phyloP scores from a whole-genome alignment of 2,797 vertebrate genomes.

The Bovichtus variegatus region DNA sequence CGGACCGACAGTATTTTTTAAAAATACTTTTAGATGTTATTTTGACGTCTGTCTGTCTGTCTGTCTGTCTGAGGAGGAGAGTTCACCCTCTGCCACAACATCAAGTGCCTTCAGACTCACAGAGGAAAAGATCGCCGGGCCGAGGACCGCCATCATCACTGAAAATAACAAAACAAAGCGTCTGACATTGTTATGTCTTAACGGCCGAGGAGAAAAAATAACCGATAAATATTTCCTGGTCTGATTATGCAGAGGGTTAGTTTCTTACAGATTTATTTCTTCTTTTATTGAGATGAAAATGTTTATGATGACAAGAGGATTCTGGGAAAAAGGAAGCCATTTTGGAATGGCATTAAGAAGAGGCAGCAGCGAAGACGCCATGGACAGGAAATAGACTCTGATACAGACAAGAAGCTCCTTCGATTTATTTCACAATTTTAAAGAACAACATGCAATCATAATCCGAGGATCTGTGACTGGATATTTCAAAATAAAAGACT shows the following conservation, averaged over 20 bases:
- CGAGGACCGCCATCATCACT: neutral
- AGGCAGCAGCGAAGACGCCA: conserved; percentile 8
- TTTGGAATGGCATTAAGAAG: neutral
- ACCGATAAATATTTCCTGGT: neutral
- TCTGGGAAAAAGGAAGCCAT: conserved; percentile 39
- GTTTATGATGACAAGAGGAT: conserved; percentile 15
- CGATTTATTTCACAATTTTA: conserved; percentile 12
- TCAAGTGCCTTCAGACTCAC: conserved; percentile 77
- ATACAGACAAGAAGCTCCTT: conserved; percentile 11
- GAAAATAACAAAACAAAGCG: neutral
- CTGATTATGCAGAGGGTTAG: conserved; percentile 55
- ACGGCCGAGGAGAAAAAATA: neutral
- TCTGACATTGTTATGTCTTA: neutral
- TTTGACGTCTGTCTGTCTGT: conserved; percentile 39
- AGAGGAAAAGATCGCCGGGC: conserved; percentile 9
- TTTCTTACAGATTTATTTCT: conserved; percentile 20
- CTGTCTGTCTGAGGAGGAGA: conserved; percentile 23
- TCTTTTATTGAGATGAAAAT: neutral
- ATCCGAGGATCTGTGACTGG: conserved; percentile 5
- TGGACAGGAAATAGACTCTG: conserved; percentile 9
- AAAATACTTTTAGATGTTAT: conserved; percentile 24
- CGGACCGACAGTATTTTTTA: conserved; percentile 7
- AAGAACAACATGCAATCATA: neutral
- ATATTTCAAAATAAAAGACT: conserved; percentile 51
- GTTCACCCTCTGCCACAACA: conserved; percentile 61